Conservation (phyloP, 2,797 vertebrate genomes). For the Antrozous pallidus region DNA sequence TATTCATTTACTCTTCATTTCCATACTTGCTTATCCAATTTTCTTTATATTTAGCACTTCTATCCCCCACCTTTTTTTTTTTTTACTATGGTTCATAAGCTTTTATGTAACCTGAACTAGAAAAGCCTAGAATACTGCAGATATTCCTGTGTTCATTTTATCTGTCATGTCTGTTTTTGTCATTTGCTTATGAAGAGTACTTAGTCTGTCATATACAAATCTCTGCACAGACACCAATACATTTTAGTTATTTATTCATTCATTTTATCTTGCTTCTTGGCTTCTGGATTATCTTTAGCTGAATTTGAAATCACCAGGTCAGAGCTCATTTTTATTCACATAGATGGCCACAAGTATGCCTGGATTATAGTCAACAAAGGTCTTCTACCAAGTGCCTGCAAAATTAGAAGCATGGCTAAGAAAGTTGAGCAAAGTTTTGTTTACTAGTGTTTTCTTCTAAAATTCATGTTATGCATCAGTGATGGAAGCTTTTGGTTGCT, state of each 20-base stretch:
- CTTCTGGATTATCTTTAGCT: constrained; percentile 13
- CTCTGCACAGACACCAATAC: not conserved
- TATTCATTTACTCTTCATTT: constrained; percentile 30
- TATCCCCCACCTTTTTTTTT: not conserved
- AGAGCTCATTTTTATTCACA: constrained; percentile 50
- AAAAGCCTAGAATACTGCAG: not conserved
- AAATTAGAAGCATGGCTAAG: constrained; percentile 32
- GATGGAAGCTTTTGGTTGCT: not conserved
- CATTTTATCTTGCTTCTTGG: constrained; percentile 62
- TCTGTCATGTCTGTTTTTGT: not conserved
- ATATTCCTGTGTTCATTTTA: not conserved
- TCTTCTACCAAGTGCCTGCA: constrained; percentile 14
- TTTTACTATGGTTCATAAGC: not conserved
- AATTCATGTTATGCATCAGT: not conserved
- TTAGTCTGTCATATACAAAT: not conserved
- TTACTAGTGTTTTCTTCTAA: constrained; percentile 24
- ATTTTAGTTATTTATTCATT: constrained; percentile 20
- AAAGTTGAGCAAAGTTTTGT: not conserved
- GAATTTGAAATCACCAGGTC: constrained; percentile 45
- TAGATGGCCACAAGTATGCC: constrained; percentile 5
- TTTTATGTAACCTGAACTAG: not conserved
- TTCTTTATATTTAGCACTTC: not conserved
- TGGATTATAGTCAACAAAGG: constrained; percentile 33
- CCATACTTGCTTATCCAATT: not conserved
- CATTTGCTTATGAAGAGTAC: not conserved